Percentiles rank a stretch among this genome's conserved stretches.
phyloP scores from a whole-genome alignment of 2,113 vertebrate species.

The Nanger granti region DNA sequence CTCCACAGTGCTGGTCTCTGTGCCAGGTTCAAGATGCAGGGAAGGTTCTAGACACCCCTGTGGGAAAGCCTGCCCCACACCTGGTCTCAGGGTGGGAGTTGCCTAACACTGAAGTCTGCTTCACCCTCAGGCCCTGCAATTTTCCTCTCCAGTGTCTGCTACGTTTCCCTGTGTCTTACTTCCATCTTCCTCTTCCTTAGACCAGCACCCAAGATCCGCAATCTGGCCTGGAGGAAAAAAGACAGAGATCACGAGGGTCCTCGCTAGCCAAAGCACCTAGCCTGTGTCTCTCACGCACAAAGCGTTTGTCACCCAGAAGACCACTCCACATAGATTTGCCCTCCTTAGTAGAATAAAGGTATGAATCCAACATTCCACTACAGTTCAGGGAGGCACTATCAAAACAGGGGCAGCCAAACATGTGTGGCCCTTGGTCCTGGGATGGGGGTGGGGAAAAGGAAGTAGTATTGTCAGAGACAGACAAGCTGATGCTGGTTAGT shows the following conservation, averaged over 20 bases:
- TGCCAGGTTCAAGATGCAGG: background rate
- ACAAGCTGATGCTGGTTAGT: background rate
- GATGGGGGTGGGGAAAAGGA: background rate
- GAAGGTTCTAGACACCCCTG: background rate
- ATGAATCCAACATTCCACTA: background rate
- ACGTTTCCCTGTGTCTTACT: background rate
- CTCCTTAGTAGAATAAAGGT: background rate
- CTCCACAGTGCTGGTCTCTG: background rate
- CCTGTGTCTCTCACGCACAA: background rate
- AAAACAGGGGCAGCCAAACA: background rate
- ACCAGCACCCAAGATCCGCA: background rate
- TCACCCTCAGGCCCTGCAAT: background rate
- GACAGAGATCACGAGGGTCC: background rate
- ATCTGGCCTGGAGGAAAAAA: background rate
- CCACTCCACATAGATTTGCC: background rate
- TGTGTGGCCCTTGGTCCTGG: background rate
- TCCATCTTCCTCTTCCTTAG: background rate
- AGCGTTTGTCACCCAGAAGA: background rate
- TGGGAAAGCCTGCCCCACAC: background rate
- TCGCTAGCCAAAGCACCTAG: background rate
- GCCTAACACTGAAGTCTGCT: background rate
- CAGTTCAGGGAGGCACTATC: background rate
- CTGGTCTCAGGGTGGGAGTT: background rate
- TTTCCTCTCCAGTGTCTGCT: background rate
- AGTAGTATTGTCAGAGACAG: background rate